A percentile compares a stretch with the other conserved stretches of the same genome.
phyloP scores from a whole-genome alignment of 2,113 vertebrate species.

The Pandion haliaetus region DNA sequence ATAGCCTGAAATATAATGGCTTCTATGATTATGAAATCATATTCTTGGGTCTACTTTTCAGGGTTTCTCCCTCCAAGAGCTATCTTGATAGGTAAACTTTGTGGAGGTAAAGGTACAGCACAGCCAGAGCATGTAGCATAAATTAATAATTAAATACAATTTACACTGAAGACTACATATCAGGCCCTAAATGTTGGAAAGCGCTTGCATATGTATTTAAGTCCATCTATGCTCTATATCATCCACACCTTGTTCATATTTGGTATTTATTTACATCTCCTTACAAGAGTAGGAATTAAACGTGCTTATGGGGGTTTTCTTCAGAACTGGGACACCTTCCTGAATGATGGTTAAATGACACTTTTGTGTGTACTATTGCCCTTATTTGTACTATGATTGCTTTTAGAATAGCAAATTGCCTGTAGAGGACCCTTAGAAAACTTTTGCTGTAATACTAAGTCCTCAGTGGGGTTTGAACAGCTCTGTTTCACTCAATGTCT shows the following conservation, averaged over 20 bases:
- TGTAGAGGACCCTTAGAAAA: not conserved
- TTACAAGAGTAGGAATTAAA: not conserved
- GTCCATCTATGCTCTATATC: not conserved
- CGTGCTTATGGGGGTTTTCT: not conserved
- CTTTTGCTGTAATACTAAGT: not conserved
- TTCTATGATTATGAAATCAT: not conserved
- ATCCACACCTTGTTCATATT: not conserved
- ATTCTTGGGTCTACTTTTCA: not conserved
- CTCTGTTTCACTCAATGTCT: not conserved
- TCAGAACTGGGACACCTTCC: not conserved
- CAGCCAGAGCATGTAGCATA: not conserved
- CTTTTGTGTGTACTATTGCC: not conserved
- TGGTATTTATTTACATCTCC: not conserved
- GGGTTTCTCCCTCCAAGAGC: not conserved
- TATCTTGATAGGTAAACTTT: not conserved
- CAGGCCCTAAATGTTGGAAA: not conserved
- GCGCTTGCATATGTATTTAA: not conserved
- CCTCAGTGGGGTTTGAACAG: not conserved
- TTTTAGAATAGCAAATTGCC: not conserved
- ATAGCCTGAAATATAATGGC: not conserved
- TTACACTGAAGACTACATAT: not conserved
- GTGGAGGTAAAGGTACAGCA: not conserved
- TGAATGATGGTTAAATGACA: not conserved
- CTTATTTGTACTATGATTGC: not conserved
- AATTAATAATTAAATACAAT: not conserved